Conservation (phyloP, 2,113 vertebrate species). For the Entelurus aequoreus region DNA sequence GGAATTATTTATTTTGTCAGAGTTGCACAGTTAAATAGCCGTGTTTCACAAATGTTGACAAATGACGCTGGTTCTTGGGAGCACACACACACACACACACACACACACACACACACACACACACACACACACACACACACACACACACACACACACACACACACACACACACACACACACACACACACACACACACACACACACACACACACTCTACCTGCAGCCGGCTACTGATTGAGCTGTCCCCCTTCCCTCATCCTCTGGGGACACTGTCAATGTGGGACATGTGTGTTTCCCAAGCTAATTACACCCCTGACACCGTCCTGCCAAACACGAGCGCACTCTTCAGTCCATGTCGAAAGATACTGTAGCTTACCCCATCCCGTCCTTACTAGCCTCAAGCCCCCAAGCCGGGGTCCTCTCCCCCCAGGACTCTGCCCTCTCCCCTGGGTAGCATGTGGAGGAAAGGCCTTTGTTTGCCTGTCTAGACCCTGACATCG, state of each 20-base stretch:
- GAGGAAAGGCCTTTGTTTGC: constrained; percentile 55
- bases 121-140: too few relatives aligned
- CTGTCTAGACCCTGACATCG: constrained; percentile 60
- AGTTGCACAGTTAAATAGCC: too few relatives aligned
- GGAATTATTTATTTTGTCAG: too few relatives aligned
- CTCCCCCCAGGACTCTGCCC: constrained; percentile 48
- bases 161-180: too few relatives aligned
- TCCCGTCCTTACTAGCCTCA: constrained; percentile 9
- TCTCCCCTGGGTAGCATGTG: constrained; percentile 53
- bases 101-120: too few relatives aligned
- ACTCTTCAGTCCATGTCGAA: constrained; percentile 30
- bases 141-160: too few relatives aligned
- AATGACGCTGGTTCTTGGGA: too few relatives aligned
- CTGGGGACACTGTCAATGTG: constrained; percentile 56
- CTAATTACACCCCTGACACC: constrained; percentile 65
- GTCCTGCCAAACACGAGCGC: constrained; percentile 50
- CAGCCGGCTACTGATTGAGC: constrained; percentile 72
- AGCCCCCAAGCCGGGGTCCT: constrained; percentile 8
- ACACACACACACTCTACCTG: constrained; percentile 47
- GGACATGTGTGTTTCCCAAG: constrained; percentile 53
- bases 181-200: too few relatives aligned
- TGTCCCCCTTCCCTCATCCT: constrained; percentile 27
- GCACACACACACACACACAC: too few relatives aligned
- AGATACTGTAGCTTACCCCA: constrained; percentile 47
- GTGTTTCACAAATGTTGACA: too few relatives aligned